Percentiles rank a stretch among this genome's conserved stretches.
Evolutionary conservation across 2,888 invertebrate genomes (phyloP).

Genomic region (Pyrocoelia pectoralis): DNA sequence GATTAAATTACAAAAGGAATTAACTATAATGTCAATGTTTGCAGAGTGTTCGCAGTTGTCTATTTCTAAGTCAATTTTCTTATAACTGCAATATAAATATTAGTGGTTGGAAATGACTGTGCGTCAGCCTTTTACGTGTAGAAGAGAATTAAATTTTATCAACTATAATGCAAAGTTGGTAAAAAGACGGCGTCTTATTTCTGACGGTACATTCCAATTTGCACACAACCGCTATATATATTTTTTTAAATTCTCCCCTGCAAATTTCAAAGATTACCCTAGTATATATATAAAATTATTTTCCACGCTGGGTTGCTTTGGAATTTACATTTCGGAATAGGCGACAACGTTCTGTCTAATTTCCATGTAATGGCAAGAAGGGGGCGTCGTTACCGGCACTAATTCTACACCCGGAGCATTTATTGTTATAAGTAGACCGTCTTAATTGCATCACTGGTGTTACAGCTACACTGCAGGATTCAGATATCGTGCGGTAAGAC

Average conservation of each 20-base stretch:
- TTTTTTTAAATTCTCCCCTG: neutral
- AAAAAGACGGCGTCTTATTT: neutral
- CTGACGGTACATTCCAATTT: neutral
- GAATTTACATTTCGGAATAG: constrained; percentile 48
- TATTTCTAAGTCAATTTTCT: neutral
- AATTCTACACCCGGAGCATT: constrained; percentile 45
- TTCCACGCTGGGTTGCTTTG: constrained; percentile 36
- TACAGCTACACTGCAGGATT: constrained; percentile 38
- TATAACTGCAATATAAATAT: neutral
- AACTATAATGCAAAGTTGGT: neutral
- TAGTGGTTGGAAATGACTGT: neutral
- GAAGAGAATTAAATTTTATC: neutral
- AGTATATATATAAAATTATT: constrained; percentile 1
- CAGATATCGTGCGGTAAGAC: constrained; percentile 39
- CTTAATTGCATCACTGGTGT: constrained; percentile 45
- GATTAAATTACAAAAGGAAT: constrained; percentile 28
- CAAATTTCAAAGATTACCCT: neutral
- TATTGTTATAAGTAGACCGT: constrained; percentile 49
- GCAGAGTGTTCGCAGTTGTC: neutral
- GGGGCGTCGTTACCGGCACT: constrained; percentile 47
- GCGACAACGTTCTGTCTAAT: constrained; percentile 48
- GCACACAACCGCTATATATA: neutral
- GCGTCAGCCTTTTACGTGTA: neutral
- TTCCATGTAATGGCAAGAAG: constrained; percentile 45
- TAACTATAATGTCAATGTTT: constrained; percentile 19